Evolutionary conservation across 2,888 invertebrate species (phyloP).

Genomic region (Drosophila helvetica): DNA sequence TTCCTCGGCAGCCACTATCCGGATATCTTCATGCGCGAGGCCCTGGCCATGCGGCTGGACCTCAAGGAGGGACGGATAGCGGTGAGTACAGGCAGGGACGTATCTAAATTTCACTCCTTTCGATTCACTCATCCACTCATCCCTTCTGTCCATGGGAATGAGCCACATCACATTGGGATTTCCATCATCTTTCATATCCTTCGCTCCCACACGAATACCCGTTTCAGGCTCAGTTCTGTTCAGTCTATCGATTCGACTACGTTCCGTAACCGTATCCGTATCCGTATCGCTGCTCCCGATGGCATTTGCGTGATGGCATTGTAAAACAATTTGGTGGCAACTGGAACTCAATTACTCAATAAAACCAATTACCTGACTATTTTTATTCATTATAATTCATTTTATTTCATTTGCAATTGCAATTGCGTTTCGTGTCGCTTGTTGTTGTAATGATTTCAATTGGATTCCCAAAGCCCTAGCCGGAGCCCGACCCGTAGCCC

Average conservation of each 20-base stretch:
- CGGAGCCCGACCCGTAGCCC: background rate
- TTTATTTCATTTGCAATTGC: conserved; percentile 77
- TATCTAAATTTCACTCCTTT: too few relatives aligned
- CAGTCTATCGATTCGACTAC: too few relatives aligned
- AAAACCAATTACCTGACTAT: conserved; percentile 79
- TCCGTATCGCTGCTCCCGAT: background rate
- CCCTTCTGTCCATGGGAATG: too few relatives aligned
- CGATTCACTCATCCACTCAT: too few relatives aligned
- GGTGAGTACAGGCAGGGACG: conserved; percentile 85
- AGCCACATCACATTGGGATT: too few relatives aligned
- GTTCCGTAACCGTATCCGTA: background rate
- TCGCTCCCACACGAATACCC: too few relatives aligned
- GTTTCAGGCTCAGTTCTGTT: background rate
- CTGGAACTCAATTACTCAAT: conserved; percentile 79
- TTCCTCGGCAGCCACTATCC: conserved; percentile 95
- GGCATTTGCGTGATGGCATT: conserved; percentile 61
- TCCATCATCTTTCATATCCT: too few relatives aligned
- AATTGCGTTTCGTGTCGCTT: conserved; percentile 77
- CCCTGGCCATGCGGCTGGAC: conserved; percentile 97
- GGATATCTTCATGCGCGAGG: conserved; percentile 99
- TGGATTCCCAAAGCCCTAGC: conserved; percentile 47
- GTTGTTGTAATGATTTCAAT: conserved; percentile 77
- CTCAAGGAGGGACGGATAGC: conserved; percentile 99
- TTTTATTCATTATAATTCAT: conserved; percentile 80
- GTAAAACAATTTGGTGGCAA: conserved; percentile 78